phyloP scores from a whole-genome alignment of 1,140 invertebrate species.

The Araneus ventricosus region DNA sequence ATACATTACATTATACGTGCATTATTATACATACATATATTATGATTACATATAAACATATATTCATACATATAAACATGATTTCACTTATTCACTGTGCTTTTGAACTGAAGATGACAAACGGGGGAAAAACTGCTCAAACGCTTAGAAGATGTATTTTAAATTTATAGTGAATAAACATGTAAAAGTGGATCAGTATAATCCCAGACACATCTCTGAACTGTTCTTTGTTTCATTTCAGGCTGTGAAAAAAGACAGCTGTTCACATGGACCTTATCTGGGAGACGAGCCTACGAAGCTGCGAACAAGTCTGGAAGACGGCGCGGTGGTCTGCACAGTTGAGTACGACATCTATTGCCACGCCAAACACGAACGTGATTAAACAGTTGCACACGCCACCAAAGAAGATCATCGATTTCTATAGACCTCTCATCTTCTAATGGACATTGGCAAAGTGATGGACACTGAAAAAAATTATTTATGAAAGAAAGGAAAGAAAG shows the following conservation, averaged over 20 bases:
- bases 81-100: too few species aligned
- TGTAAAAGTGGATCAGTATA: too few species aligned
- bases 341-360: constrained; percentile 77
- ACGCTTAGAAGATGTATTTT: too few species aligned
- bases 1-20: too few species aligned
- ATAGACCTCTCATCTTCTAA: constrained; percentile 70
- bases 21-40: too few species aligned
- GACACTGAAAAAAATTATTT: background rate
- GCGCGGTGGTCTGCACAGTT: constrained; percentile 76
- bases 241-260: constrained; percentile 79
- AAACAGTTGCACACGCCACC: constrained; percentile 72
- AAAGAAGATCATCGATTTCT: constrained; percentile 71
- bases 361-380: constrained; percentile 75
- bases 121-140: too few species aligned
- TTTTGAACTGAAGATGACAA: too few species aligned
- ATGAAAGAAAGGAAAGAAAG: too few species aligned
- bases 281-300: constrained; percentile 77
- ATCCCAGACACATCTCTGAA: background rate
- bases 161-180: too few species aligned
- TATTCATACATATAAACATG: too few species aligned
- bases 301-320: constrained; percentile 73
- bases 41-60: too few species aligned
- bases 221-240: constrained; percentile 77
- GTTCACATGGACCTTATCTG: constrained; percentile 79
- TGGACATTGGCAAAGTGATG: too few species aligned